Base-by-base conservation (phyloP, 2,888 invertebrate species). In the Cantharis nigra region DNA sequence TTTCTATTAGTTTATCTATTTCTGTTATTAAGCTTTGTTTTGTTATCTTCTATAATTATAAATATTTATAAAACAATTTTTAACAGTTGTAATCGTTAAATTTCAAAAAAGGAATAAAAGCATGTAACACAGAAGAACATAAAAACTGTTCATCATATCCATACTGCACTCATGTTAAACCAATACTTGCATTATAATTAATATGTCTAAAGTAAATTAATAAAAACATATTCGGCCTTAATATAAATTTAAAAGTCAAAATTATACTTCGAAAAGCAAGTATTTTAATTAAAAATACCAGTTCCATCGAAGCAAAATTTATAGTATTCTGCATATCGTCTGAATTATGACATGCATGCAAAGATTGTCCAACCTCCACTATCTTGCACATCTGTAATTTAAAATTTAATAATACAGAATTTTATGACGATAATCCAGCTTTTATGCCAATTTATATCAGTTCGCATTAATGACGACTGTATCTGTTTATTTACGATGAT, bases 391-490 rank as follows among this genome's bases (percentile, higher is more conserved):
- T 75, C 75, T 75, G 75, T 72, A 71, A 75, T 71, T 75, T 72
- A 75, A 49, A 72, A 75, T 75, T 75, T 75, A 75, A 75, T 75
- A 75, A 75, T 75, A 75, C 75, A 75, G 67, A 75, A 75, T 72
- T 75, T 75, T 75, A 75, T 71, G 71, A 49, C 62, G 75, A 75
- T 75, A 75, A 75, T 75, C 75, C 75, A 20, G 75, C 67, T 70
- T 67, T 71, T 75, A 75, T 75, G 75, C 75, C 75, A 75, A 75
- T 75, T 75, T 75, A 72, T 75, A 72, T 63, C 71, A 69, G 71
- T 75, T 75, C 11, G 67, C 67, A 75, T 75, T 75, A 69, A 75
- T 71, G 71, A 75, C 71, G 75, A 67, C 67, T 20, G 71, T 72
- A 75, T 71, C 75, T 75, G 33, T 14, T 71, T 75, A 75, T 75